Base-by-base conservation (phyloP, 2,113 vertebrate species). In the Zapornia atra region DNA sequence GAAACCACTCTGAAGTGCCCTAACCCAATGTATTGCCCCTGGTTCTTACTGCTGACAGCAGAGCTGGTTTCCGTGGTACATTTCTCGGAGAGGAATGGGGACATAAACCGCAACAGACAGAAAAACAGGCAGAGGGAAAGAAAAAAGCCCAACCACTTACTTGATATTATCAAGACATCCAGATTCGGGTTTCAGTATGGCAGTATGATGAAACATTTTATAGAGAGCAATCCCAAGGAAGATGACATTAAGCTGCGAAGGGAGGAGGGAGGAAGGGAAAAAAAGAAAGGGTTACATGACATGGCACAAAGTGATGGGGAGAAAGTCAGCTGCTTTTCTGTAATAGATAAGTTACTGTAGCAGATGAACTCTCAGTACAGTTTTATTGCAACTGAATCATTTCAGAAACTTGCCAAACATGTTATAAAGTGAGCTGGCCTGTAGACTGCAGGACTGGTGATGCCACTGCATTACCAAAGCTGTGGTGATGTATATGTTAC, bases 141-240 rank as follows among this genome's bases (percentile, higher is more conserved):
- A 79, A 46, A 51, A 54, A 54, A 3, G 29, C 88, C 50, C 69
- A 86, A 64, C 33, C 86, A 98, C 99, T 99, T 99, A 99, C 99
- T 99, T 99, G 98, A 99, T 99, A 97, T 99, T 99, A 98, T 99
- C 99, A 97, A 99, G 99, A 98, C 99, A 99, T 97, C 99, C 99
- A 15, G 99, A 99, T 98, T 99, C 99, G 5, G 99, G 99, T 97
- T 99, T 99, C 98, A 99, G 98, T 96, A 99, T 99, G 96, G 99
- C 99, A 44, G 99, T 99, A 97, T 99, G 99, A 97, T 99, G 99
- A 97, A 99, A 99, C 99, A 99, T 99, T 98, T 99, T 99, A 98
- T 99, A 99, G 76, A 99, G 99, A 59, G 99, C 99, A 80, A 99
- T 99, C 96, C 99, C 99, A 88, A 99, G 98, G 98, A 99, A 99